Evolutionary conservation across 2,113 vertebrate species (phyloP).

Genomic region (Neomonachus schauinslandi): DNA sequence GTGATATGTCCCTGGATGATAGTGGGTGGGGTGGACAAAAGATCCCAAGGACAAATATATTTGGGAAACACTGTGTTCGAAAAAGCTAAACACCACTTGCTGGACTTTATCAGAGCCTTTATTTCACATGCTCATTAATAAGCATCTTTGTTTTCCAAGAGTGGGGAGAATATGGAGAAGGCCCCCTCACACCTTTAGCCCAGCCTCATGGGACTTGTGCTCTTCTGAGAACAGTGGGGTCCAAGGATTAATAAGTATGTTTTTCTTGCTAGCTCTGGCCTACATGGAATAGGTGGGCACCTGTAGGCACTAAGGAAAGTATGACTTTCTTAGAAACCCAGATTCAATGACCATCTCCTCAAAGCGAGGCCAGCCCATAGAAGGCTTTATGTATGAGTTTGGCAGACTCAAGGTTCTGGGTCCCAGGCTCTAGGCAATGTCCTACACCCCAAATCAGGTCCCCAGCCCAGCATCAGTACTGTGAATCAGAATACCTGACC

Average conservation of each 20-base stretch:
- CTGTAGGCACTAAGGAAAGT: neutral
- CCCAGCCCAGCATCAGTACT: neutral
- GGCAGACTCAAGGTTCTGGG: neutral
- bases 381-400: neutral
- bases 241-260: neutral
- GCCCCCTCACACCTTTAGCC: neutral
- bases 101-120: slow-evolving; percentile 16
- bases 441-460: neutral
- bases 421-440: neutral
- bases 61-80: neutral
- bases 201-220: neutral
- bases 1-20: neutral
- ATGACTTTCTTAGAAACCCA: slow-evolving; percentile 32
- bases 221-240: neutral
- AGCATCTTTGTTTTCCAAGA: slow-evolving; percentile 26
- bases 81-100: neutral
- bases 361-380: neutral
- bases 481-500: neutral
- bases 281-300: neutral
- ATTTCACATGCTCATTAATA: neutral
- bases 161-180: neutral
- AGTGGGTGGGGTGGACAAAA: neutral
- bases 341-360: neutral
- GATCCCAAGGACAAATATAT: neutral
- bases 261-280: slow-evolving; percentile 5